Evolutionary conservation across 2,113 vertebrate species (phyloP).

Genomic region (Paramormyrops kingsleyae): DNA sequence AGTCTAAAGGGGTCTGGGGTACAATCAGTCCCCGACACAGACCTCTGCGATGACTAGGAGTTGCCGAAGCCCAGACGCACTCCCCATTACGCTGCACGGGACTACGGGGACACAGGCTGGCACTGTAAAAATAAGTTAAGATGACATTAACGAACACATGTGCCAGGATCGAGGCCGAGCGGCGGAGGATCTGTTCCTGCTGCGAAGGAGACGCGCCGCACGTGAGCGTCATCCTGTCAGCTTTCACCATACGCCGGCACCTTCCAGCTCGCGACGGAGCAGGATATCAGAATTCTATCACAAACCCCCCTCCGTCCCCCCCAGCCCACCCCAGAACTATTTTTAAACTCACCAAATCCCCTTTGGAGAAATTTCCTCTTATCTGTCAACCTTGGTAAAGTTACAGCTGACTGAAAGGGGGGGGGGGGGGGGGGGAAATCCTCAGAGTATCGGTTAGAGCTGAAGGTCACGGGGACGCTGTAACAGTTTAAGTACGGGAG

Average conservation of each 20-base stretch:
- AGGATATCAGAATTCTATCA: background rate
- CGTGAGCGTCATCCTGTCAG: background rate
- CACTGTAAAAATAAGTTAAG: background rate
- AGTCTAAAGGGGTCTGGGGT: background rate
- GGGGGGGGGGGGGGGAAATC: too few species aligned
- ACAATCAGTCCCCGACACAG: background rate
- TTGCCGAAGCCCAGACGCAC: background rate
- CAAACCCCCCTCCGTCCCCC: background rate
- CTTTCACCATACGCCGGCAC: background rate
- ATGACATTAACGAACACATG: background rate
- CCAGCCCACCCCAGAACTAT: background rate
- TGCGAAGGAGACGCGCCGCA: background rate
- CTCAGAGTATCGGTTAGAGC: background rate
- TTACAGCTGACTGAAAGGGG: background rate
- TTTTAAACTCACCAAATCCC: slow-evolving; percentile 11
- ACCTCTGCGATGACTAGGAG: background rate
- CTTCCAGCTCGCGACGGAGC: background rate
- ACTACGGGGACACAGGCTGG: background rate
- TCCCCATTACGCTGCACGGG: background rate
- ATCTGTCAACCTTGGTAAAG: slow-evolving; percentile 15
- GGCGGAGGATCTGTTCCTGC: background rate
- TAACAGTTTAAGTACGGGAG: background rate
- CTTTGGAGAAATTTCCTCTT: background rate
- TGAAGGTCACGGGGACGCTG: background rate
- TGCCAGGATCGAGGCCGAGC: background rate